Conservation (phyloP, 1,140 invertebrate genomes). For the Lepidurus couesii region DNA sequence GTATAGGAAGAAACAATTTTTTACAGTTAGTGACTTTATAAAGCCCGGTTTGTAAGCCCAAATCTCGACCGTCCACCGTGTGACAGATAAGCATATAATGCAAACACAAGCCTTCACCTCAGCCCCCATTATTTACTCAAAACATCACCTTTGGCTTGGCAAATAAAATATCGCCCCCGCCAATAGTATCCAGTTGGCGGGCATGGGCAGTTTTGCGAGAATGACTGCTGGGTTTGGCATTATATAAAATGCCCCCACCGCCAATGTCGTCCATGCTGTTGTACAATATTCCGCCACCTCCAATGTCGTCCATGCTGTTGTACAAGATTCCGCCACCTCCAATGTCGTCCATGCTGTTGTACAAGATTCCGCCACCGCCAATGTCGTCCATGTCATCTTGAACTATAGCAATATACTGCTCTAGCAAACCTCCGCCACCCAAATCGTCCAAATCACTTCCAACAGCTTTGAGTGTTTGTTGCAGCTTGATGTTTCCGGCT, state of each 20-base stretch:
- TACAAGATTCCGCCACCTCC: not conserved
- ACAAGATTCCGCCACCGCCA: not conserved
- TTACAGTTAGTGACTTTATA: not conserved
- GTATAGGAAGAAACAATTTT: not conserved
- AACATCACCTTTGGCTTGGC: not conserved
- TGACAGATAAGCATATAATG: too few species aligned
- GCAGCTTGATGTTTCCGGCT: not conserved
- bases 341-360: not conserved
- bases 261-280: not conserved
- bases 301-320: not conserved
- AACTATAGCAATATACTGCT: not conserved
- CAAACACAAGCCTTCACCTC: not conserved
- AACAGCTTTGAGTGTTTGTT: not conserved
- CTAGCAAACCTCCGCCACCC: not conserved
- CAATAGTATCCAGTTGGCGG: not conserved
- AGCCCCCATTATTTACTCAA: not conserved
- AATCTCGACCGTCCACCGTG: too few species aligned
- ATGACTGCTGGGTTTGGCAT: not conserved
- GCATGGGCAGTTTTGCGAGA: not conserved
- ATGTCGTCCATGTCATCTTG: not conserved
- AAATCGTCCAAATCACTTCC: constrained; percentile 9
- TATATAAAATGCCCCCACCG: not conserved
- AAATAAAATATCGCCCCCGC: not conserved
- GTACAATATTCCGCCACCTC: not conserved
- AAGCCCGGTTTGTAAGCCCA: too few species aligned